Evolutionary conservation across 2,113 vertebrate genomes (phyloP).

Genomic region (Ascaphus truei): DNA sequence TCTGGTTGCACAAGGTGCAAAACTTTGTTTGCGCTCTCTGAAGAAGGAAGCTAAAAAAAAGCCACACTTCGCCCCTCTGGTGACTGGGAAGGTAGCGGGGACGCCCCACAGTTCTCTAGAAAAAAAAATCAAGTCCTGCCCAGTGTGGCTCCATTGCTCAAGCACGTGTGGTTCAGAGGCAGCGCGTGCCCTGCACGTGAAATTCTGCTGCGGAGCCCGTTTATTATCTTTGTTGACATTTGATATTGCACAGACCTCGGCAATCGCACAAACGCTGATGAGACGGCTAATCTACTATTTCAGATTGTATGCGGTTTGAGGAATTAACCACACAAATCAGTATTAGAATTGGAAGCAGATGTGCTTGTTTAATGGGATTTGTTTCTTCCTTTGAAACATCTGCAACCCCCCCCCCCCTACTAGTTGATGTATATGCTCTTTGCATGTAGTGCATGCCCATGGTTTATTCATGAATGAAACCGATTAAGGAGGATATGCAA

Average conservation of each 20-base stretch:
- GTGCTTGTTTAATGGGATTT: neutral
- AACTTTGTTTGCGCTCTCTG: too few relatives aligned
- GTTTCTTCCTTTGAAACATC: neutral
- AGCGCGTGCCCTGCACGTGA: too few relatives aligned
- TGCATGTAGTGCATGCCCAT: neutral
- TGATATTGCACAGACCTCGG: neutral
- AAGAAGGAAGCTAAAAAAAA: too few relatives aligned
- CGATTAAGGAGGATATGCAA: neutral
- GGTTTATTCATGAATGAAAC: neutral
- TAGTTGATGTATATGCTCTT: neutral
- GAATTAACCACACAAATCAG: neutral
- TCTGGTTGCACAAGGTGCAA: too few relatives aligned
- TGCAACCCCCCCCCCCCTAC: neutral
- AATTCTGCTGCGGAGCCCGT: too few relatives aligned
- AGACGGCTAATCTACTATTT: neutral
- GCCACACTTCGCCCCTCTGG: too few relatives aligned
- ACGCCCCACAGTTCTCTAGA: too few relatives aligned
- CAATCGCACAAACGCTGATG: neutral
- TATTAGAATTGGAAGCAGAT: constrained; percentile 5
- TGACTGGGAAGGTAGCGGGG: too few relatives aligned
- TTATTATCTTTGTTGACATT: neutral
- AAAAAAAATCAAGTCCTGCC: too few relatives aligned
- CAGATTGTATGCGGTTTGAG: neutral
- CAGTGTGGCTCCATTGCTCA: too few relatives aligned
- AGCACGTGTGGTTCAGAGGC: too few relatives aligned